A percentile compares a stretch with the other conserved stretches of the same genome.
These are phyloP conservation scores for Boloria selene DNA, from an alignment of 2,888 invertebrate species.

Conservation along the genomic window DNA sequence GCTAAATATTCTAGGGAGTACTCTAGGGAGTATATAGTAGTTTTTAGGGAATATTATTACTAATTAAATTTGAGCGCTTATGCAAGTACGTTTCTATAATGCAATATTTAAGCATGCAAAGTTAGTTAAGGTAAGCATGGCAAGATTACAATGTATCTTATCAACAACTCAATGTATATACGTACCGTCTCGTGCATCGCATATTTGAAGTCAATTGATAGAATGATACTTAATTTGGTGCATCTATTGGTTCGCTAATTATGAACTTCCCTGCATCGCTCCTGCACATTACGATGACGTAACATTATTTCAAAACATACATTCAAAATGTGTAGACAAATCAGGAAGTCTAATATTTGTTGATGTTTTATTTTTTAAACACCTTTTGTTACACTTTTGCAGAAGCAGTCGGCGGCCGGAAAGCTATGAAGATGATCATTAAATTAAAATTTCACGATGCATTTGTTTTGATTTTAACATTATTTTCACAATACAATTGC, in stretches of 20 bases:
- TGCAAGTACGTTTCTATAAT: too few species aligned
- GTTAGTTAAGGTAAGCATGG: too few species aligned
- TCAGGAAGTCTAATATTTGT: slow-evolving; percentile 49
- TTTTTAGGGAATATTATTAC: too few species aligned
- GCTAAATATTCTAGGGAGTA: too few species aligned
- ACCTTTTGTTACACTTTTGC: slow-evolving; percentile 34
- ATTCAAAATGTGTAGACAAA: slow-evolving; percentile 28
- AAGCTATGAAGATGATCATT: slow-evolving; percentile 24
- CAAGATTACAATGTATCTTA: too few species aligned
- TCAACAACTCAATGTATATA: too few species aligned
- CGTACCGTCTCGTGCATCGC: background rate
- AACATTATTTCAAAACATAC: slow-evolving; percentile 20
- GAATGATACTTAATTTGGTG: background rate
- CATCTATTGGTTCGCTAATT: background rate
- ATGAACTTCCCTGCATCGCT: too few species aligned
- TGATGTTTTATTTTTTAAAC: slow-evolving; percentile 49
- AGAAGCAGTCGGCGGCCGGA: background rate
- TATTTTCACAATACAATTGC: slow-evolving; percentile 44
- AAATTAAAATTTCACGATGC: slow-evolving; percentile 19
- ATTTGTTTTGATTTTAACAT: slow-evolving; percentile 38
- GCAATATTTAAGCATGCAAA: too few species aligned
- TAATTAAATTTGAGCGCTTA: too few species aligned
- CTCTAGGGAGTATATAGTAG: too few species aligned
- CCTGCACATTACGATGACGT: background rate
- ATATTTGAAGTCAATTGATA: slow-evolving; percentile 1